Conservation (phyloP, 2,797 vertebrate species). For the Poecilia wingei region DNA sequence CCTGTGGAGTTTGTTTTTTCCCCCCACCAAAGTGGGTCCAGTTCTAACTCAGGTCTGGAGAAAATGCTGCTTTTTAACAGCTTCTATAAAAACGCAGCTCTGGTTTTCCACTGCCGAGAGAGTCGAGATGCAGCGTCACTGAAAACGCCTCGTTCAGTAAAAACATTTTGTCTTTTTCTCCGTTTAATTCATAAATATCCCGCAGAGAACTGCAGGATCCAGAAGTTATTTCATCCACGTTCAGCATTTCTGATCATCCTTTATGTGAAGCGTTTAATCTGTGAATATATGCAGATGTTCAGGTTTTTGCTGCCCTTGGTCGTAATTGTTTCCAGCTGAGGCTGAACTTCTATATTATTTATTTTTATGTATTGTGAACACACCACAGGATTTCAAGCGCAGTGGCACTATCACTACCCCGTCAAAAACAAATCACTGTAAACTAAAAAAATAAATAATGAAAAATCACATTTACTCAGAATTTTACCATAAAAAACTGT, state of each 20-base stretch:
- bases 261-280: neutral
- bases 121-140: neutral
- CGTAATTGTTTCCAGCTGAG: neutral
- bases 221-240: neutral
- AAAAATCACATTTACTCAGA: constrained; percentile 1
- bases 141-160: neutral
- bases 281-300: neutral
- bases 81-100: neutral
- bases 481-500: constrained; percentile 1
- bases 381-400: neutral
- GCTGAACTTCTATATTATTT: neutral
- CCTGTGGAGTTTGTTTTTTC: neutral
- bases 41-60: neutral
- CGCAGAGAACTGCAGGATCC: neutral
- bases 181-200: neutral
- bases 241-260: neutral
- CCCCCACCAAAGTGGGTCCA: neutral
- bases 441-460: neutral
- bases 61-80: neutral
- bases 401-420: neutral
- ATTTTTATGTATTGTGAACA: neutral
- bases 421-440: neutral
- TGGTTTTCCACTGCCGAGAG: neutral
- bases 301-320: neutral
- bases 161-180: neutral